Evolutionary conservation across 2,113 vertebrate species (phyloP).

Genomic region (Propithecus coquereli): DNA sequence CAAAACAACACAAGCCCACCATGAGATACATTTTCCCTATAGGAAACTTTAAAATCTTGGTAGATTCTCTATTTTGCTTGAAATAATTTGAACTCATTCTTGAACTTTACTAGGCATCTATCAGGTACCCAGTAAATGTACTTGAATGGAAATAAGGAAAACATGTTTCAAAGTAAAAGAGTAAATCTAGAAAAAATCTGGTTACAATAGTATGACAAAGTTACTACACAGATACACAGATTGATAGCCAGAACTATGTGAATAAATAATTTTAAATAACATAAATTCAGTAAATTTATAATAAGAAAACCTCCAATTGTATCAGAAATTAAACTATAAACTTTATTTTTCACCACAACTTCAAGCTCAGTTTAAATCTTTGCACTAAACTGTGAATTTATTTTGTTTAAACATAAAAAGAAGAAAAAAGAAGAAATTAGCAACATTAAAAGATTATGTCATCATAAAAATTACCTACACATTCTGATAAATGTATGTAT

Average conservation of each 20-base stretch:
- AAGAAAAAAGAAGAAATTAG: background rate
- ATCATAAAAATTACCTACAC: background rate
- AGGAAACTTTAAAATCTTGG: background rate
- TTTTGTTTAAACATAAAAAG: background rate
- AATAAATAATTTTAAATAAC: background rate
- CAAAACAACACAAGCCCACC: background rate
- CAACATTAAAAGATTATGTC: background rate
- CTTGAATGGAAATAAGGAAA: background rate
- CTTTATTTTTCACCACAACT: background rate
- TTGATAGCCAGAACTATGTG: background rate
- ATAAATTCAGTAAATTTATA: background rate
- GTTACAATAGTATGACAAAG: background rate
- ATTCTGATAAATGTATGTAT: background rate
- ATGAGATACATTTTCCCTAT: background rate
- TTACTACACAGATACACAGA: background rate
- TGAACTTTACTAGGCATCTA: background rate
- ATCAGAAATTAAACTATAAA: slow-evolving; percentile 17
- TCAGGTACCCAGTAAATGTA: background rate
- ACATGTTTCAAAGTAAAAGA: background rate
- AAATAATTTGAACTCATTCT: background rate
- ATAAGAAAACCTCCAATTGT: background rate
- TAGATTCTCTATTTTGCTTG: background rate
- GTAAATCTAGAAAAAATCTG: background rate
- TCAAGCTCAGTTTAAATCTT: background rate
- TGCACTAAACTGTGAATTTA: background rate